Conservation (phyloP, 2,113 vertebrate species). For the Rafetus swinhoei region DNA sequence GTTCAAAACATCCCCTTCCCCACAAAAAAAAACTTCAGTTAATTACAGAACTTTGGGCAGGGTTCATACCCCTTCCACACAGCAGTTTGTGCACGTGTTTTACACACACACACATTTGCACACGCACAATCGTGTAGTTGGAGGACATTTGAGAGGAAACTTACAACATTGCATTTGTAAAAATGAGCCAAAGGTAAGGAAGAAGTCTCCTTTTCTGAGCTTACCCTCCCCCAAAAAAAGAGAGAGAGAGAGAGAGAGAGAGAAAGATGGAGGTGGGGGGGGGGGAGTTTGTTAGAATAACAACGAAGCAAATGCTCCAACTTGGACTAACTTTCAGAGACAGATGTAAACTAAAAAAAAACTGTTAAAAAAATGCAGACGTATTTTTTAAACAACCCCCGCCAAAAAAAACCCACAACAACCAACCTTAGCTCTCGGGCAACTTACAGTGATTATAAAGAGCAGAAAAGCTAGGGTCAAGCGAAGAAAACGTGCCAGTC, state of each 20-base stretch:
- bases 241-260: not conserved
- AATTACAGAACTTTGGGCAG: too few species aligned
- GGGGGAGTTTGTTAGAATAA: not conserved
- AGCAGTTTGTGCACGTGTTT: not conserved
- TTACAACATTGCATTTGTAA: not conserved
- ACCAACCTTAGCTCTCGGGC: too few species aligned
- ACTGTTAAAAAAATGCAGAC: too few species aligned
- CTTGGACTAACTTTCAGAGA: slow-evolving; percentile 50
- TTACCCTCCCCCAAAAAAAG: not conserved
- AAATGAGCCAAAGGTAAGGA: not conserved
- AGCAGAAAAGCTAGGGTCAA: too few species aligned
- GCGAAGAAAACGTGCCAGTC: too few species aligned
- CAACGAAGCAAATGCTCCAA: slow-evolving; percentile 15
- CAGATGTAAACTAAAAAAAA: not conserved
- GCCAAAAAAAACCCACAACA: too few species aligned
- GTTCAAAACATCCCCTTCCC: not conserved
- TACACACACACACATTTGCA: not conserved
- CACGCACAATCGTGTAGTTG: not conserved
- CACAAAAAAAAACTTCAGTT: not conserved
- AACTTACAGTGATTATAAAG: too few species aligned
- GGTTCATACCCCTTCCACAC: not conserved
- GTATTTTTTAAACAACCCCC: too few species aligned
- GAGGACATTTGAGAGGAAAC: not conserved
- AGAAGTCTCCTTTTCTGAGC: not conserved
- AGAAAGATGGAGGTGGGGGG: not conserved